Evolutionary conservation across 2,113 vertebrate species (phyloP).

Genomic region (Tricholaema leucomelas): DNA sequence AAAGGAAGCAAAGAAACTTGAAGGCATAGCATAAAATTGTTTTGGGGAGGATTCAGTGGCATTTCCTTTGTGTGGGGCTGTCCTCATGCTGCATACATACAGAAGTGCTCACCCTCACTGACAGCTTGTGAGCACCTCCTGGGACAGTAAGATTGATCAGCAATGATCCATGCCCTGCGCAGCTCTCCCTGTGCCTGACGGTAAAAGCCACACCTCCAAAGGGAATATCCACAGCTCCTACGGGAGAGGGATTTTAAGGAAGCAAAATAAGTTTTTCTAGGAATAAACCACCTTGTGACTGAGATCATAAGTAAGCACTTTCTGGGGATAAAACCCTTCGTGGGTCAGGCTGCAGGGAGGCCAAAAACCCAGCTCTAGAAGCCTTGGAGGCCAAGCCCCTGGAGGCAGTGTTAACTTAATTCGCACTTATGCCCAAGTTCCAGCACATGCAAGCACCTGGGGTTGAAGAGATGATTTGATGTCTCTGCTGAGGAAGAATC

Average conservation of each 20-base stretch:
- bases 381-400: background rate
- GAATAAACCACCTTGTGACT: background rate
- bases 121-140: background rate
- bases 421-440: fast-evolving
- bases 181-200: background rate
- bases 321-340: background rate
- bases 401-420: fast-evolving
- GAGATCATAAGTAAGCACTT: background rate
- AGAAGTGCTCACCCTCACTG: background rate
- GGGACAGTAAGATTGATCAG: background rate
- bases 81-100: fast-evolving
- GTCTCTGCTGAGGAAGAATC: background rate
- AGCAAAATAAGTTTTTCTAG: background rate
- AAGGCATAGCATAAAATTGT: background rate
- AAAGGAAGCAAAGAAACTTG: background rate
- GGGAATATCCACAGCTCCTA: background rate
- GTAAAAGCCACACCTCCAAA: background rate
- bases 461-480: background rate
- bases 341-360: background rate
- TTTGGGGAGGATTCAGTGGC: background rate
- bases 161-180: fast-evolving
- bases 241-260: background rate
- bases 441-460: background rate
- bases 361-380: fast-evolving
- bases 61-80: background rate